phyloP scores from a whole-genome alignment of 2,888 invertebrate species.

The Acrobasis repandana region DNA sequence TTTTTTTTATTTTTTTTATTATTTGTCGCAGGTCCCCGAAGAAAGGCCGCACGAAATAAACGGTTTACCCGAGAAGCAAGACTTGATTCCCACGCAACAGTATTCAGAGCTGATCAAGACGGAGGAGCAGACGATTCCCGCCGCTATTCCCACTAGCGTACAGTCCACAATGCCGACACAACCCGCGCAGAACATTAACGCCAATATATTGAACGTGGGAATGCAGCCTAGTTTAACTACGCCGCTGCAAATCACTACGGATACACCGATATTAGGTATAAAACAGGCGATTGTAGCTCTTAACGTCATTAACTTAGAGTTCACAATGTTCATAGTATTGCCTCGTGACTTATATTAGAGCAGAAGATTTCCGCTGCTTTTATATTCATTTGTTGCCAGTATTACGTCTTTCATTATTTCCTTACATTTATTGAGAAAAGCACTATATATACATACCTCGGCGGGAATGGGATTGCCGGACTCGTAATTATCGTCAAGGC shows the following conservation, averaged over 20 bases:
- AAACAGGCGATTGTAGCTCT: too few relatives aligned
- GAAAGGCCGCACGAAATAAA: constrained; percentile 43
- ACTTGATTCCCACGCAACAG: constrained; percentile 64
- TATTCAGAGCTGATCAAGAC: constrained; percentile 42
- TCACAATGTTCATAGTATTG: too few relatives aligned
- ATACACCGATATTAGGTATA: constrained; percentile 54
- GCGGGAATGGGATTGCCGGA: too few relatives aligned
- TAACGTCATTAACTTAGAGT: too few relatives aligned
- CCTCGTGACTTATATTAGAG: too few relatives aligned
- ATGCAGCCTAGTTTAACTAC: constrained; percentile 60
- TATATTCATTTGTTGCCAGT: too few relatives aligned
- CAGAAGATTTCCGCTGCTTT: too few relatives aligned
- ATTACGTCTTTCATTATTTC: too few relatives aligned
- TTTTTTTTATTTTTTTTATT: neutral
- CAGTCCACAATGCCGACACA: constrained; percentile 24
- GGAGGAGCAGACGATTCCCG: constrained; percentile 24
- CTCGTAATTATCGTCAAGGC: too few relatives aligned
- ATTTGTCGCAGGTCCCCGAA: constrained; percentile 35
- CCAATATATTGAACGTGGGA: constrained; percentile 44
- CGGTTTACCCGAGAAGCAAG: constrained; percentile 52
- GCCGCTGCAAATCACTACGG: constrained; percentile 71
- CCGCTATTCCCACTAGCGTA: constrained; percentile 28
- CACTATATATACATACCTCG: too few relatives aligned
- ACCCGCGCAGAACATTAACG: constrained; percentile 43
- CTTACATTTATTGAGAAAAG: too few relatives aligned